A percentile compares a stretch with the other conserved stretches of the same genome.
phyloP scores from a whole-genome alignment of 2,113 vertebrate genomes.

The Passerina amoena region DNA sequence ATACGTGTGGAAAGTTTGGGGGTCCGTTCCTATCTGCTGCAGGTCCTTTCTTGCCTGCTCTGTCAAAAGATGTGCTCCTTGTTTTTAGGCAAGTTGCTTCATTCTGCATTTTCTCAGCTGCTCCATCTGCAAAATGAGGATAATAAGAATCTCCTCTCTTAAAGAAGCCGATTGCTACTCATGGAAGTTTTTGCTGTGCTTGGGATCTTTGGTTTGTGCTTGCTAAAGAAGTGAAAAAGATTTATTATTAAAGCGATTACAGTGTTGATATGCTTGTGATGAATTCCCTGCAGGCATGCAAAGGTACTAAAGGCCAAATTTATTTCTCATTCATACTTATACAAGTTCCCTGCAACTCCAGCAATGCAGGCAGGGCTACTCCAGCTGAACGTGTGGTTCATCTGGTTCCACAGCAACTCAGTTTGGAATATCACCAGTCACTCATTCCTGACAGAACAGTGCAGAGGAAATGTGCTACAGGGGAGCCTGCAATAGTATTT shows the following conservation, averaged over 20 bases:
- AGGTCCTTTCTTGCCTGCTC: not conserved
- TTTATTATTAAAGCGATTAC: conserved; percentile 4
- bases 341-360: not conserved
- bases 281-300: not conserved
- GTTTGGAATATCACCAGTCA: not conserved
- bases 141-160: not conserved
- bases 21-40: not conserved
- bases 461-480: not conserved
- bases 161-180: not conserved
- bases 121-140: conserved; percentile 34
- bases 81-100: conserved; percentile 1
- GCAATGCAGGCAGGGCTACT: not conserved
- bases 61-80: not conserved
- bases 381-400: not conserved
- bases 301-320: not conserved
- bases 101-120: conserved; percentile 12
- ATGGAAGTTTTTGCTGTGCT: conserved; percentile 14
- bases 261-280: not conserved
- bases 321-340: not conserved
- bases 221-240: not conserved
- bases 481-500: not conserved
- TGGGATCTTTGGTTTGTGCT: not conserved
- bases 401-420: not conserved
- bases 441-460: not conserved
- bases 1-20: not conserved